A percentile compares a stretch with the other conserved stretches of the same genome.
These are phyloP conservation scores for Vulpes vulpes DNA, from an alignment of 2,113 vertebrate species.

Conservation along the genomic window DNA sequence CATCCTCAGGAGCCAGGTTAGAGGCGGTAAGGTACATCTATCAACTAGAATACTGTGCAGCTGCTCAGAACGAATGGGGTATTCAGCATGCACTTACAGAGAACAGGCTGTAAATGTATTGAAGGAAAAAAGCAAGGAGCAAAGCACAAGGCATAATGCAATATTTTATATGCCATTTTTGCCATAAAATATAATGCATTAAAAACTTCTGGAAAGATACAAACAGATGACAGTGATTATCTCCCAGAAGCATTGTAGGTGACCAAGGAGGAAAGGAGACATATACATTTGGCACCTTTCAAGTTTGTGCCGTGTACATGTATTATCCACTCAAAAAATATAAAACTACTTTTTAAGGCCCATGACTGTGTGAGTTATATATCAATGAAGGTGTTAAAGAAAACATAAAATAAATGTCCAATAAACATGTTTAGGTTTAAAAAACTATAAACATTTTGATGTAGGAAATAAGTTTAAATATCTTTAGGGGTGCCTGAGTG, in stretches of 20 bases:
- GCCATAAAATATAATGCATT: background rate
- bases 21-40: background rate
- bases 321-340: background rate
- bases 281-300: background rate
- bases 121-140: background rate
- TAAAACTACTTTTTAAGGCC: background rate
- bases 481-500: background rate
- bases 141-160: fast-evolving
- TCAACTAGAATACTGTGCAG: fast-evolving
- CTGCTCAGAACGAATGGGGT: background rate
- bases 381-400: background rate
- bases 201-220: background rate
- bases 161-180: background rate
- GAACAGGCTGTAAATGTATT: too few species aligned
- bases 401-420: background rate
- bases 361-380: background rate
- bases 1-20: fast-evolving
- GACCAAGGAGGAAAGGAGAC: background rate
- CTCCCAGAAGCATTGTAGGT: background rate
- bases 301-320: background rate
- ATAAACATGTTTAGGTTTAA: background rate
- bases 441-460: background rate
- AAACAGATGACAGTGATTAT: background rate
- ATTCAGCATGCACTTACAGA: fast-evolving
- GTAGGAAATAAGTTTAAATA: background rate